These are phyloP conservation scores for Saguinus midas DNA, from an alignment of 2,113 vertebrate species.

Conservation along the genomic window DNA sequence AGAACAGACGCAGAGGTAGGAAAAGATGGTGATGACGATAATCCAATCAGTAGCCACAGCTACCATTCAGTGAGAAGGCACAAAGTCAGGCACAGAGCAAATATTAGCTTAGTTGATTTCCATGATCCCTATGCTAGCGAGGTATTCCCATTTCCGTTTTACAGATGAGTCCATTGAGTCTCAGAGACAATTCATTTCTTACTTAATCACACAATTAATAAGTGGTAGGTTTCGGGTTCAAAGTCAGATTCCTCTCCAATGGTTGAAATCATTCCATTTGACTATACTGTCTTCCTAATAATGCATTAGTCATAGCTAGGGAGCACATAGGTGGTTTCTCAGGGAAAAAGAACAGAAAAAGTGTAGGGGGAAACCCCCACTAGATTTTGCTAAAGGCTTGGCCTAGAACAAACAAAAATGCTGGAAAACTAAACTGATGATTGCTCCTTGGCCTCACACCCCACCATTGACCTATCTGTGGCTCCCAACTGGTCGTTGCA, in stretches of 20 bases:
- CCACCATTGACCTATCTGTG: not conserved
- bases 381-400: not conserved
- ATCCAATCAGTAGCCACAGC: not conserved
- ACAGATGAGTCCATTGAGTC: not conserved
- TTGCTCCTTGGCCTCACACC: not conserved
- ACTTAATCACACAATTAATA: not conserved
- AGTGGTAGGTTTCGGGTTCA: not conserved
- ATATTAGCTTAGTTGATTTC: not conserved
- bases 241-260: not conserved
- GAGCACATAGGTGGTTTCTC: not conserved
- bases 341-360: not conserved
- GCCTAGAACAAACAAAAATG: not conserved
- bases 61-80: not conserved
- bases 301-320: not conserved
- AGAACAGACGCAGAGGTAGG: not conserved
- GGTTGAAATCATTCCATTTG: not conserved
- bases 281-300: not conserved
- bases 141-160: not conserved
- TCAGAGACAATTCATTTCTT: not conserved
- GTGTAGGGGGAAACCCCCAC: not conserved
- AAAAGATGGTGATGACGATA: not conserved
- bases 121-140: not conserved
- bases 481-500: not conserved
- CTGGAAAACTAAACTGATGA: not conserved
- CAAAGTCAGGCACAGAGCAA: fast-evolving